These are phyloP conservation scores for Battus philenor DNA, from an alignment of 1,140 invertebrate genomes.

Conservation along the genomic window DNA sequence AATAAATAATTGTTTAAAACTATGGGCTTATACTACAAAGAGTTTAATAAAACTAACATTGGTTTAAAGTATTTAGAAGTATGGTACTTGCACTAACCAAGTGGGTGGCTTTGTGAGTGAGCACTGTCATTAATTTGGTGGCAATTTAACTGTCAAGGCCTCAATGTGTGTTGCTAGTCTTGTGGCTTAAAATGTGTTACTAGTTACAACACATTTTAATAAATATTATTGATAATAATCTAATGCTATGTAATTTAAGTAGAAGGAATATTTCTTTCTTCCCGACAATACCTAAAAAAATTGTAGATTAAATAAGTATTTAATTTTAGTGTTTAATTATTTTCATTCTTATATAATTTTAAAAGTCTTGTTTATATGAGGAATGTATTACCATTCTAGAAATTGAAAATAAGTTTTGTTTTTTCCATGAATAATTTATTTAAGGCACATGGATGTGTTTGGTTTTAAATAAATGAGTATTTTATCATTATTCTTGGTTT, in stretches of 20 bases:
- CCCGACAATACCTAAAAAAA: conserved; percentile 11
- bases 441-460: conserved; percentile 19
- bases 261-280: not conserved
- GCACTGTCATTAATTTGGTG: conserved; percentile 10
- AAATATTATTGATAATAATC: conserved; percentile 6
- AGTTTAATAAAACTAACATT: conserved; percentile 14
- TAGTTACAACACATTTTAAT: conserved; percentile 3
- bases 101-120: conserved; percentile 7
- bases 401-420: too few relatives aligned
- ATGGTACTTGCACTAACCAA: conserved; percentile 5
- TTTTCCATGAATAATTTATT: conserved; percentile 27
- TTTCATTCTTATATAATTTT: not conserved
- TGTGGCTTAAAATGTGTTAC: conserved; percentile 15
- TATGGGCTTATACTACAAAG: not conserved
- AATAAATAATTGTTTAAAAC: too few relatives aligned
- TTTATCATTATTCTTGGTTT: conserved; percentile 59
- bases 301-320: conserved; percentile 10
- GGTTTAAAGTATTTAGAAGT: conserved; percentile 10
- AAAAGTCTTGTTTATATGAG: conserved; percentile 20
- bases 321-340: conserved; percentile 6
- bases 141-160: not conserved
- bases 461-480: conserved; percentile 55
- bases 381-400: conserved; percentile 28
- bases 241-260: conserved; percentile 8
- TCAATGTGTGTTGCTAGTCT: conserved; percentile 14